These are phyloP conservation scores for Brachionichthys hirsutus DNA, from an alignment of 2,113 vertebrate species.

Conservation along the genomic window DNA sequence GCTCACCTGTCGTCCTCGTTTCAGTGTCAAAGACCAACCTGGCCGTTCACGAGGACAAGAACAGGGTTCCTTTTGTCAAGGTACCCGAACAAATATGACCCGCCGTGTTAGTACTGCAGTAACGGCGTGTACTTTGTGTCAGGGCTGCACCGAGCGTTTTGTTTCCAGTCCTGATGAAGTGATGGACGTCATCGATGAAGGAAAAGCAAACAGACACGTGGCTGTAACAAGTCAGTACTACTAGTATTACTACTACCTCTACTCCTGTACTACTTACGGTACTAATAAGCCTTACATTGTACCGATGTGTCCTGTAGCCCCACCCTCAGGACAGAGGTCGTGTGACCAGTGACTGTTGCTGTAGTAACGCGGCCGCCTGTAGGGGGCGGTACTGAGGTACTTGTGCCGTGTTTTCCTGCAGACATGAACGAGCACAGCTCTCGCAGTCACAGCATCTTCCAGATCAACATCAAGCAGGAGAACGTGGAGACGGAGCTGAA, in stretches of 20 bases:
- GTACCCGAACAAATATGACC: slow-evolving; percentile 52
- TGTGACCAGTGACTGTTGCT: neutral
- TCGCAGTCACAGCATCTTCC: slow-evolving; percentile 96
- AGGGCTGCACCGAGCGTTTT: slow-evolving; percentile 97
- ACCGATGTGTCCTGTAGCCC: too few species aligned
- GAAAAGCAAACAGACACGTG: slow-evolving; percentile 93
- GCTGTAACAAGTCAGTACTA: slow-evolving; percentile 88
- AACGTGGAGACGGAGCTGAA: slow-evolving; percentile 96
- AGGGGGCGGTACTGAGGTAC: neutral
- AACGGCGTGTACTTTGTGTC: slow-evolving; percentile 16
- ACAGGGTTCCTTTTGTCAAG: slow-evolving; percentile 93
- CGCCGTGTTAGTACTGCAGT: neutral
- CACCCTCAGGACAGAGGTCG: too few species aligned
- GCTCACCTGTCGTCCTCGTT: slow-evolving; percentile 14
- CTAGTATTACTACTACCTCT: neutral
- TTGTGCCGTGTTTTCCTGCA: slow-evolving; percentile 47
- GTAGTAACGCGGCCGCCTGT: neutral
- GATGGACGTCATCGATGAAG: slow-evolving; percentile 96
- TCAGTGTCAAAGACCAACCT: slow-evolving; percentile 93
- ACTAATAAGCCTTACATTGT: too few species aligned
- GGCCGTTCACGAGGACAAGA: slow-evolving; percentile 92
- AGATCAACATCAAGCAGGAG: slow-evolving; percentile 97
- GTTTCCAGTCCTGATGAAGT: slow-evolving; percentile 97
- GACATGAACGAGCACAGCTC: slow-evolving; percentile 99
- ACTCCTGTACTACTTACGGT: neutral